Evolutionary conservation across 2,113 vertebrate species (phyloP).

Genomic region (Phaethornis superciliosus): DNA sequence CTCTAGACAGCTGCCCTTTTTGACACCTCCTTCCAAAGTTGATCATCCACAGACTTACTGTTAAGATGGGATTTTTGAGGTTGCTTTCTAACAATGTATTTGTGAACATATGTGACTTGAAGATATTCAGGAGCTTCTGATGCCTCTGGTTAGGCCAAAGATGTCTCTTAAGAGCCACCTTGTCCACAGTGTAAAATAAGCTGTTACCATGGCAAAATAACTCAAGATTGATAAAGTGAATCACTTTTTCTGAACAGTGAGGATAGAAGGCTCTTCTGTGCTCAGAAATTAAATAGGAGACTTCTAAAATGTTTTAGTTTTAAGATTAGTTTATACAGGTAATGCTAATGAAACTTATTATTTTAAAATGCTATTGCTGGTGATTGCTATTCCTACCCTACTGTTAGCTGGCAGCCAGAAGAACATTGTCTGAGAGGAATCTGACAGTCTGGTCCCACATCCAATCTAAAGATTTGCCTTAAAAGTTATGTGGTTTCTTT

Average conservation of each 20-base stretch:
- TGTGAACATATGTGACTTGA: neutral
- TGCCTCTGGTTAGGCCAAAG: neutral
- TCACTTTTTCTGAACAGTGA: neutral
- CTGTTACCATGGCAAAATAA: neutral
- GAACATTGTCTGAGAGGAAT: neutral
- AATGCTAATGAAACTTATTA: neutral
- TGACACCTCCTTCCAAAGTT: conserved; percentile 18
- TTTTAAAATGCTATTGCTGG: neutral
- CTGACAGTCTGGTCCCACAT: neutral
- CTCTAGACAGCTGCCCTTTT: conserved; percentile 9
- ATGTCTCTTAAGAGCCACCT: neutral
- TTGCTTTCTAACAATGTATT: conserved; percentile 4
- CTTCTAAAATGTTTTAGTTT: neutral
- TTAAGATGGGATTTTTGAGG: neutral
- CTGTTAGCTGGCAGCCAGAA: neutral
- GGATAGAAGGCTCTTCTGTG: neutral
- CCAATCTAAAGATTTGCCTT: neutral
- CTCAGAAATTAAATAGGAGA: conserved; percentile 2
- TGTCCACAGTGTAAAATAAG: neutral
- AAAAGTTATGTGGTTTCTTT: neutral
- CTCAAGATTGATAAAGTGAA: neutral
- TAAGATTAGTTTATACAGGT: neutral
- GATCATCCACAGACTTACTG: neutral
- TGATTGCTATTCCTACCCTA: neutral
- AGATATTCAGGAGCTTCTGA: neutral